These are phyloP conservation scores for Aurelia aurita DNA, from an alignment of 30 jellyfish, hydroid and myxozoan genomes.

Conservation along the genomic window DNA sequence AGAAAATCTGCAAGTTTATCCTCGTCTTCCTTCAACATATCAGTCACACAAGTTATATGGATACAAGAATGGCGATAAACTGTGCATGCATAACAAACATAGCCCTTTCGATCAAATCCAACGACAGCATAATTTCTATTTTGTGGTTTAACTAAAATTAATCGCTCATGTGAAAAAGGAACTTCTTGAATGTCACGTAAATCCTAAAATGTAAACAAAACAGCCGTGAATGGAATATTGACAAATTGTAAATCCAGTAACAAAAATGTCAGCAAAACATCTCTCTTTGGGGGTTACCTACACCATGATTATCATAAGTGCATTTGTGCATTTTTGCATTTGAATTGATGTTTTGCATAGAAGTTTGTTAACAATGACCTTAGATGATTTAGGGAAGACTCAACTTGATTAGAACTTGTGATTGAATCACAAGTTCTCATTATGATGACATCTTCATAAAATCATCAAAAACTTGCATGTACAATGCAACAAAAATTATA, in stretches of 20 bases:
- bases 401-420: too few relatives aligned
- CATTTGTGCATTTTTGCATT: too few relatives aligned
- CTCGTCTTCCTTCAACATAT: neutral
- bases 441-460: too few relatives aligned
- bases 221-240: neutral
- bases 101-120: constrained; percentile 29
- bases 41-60: constrained; percentile 13
- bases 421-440: too few relatives aligned
- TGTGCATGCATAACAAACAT: constrained; percentile 20
- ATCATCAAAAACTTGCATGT: too few relatives aligned
- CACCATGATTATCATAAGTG: too few relatives aligned
- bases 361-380: too few relatives aligned
- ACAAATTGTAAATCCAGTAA: neutral
- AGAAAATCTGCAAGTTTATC: constrained; percentile 17
- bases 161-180: neutral
- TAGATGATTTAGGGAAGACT: too few relatives aligned
- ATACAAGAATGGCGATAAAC: constrained; percentile 15
- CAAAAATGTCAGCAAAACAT: too few relatives aligned
- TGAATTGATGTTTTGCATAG: too few relatives aligned
- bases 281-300: too few relatives aligned
- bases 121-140: constrained; percentile 25
- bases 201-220: neutral
- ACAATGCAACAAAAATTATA: too few relatives aligned
- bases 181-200: constrained; percentile 6
- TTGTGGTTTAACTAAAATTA: neutral